Base-by-base conservation (phyloP, 1,140 invertebrate genomes). In the Chrysopa pallens region DNA sequence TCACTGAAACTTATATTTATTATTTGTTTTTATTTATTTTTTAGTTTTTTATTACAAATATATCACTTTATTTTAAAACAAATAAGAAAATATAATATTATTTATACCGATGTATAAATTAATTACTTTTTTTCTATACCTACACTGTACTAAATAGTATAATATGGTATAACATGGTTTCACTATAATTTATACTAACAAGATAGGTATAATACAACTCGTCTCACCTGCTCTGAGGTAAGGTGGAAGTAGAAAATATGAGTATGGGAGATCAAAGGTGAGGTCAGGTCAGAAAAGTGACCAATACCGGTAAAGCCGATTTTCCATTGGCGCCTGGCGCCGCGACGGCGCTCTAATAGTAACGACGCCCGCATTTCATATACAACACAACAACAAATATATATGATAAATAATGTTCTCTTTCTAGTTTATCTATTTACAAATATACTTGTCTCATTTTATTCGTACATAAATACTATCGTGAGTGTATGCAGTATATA, bases 251-350 rank as follows among this genome's bases (percentile, higher is more conserved):
- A 46, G 15, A 8, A 9, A 9, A 9, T 9, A 17, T 39, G 15
- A 27, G 48, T 23, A 23, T 5, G 17, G 17, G 17, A 23, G 17
- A 23, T 23, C 17, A 23, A 23, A 23, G 17, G 47, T 48, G 46
- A 47, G 48, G 52, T 51, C 50, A 49, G 42, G 47, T 45, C 41
- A 45, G 44, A 45, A 40, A 47, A 40, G 36, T 53, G 51, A 51
- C 53, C 53, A 55, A 55, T 55, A 48, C 47, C 44, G 46, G 36
- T 27, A 13, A 41, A 38, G 11, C 45, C 27, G 33, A 36, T 35
- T 29, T 46, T 46, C 52, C 39, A 55, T 55, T 55, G 53, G 53
- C 48, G 51, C 45, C 39, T 37, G 29, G 48, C 53, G 51, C 49
- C 53, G 50, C 50, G 52, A 49, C 53, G 53, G 52, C 53, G 52